These are phyloP conservation scores for Dinocampus coccinellae DNA, from an alignment of 2,888 invertebrate genomes.

Conservation along the genomic window DNA sequence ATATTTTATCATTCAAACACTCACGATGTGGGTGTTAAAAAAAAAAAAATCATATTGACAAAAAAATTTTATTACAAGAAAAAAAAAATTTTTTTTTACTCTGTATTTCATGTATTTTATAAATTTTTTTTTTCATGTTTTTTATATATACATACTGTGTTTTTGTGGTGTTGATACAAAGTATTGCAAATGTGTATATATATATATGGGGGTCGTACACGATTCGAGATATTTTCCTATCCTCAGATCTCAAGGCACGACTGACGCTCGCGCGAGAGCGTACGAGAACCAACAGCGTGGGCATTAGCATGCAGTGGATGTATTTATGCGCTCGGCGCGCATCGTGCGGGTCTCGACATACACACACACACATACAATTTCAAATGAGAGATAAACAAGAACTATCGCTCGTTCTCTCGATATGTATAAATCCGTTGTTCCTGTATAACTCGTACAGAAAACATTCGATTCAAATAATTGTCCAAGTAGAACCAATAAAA, in stretches of 20 bases:
- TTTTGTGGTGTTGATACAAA: not conserved
- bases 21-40: no score
- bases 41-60: no score
- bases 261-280: not conserved
- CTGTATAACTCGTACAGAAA: no score
- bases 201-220: not conserved
- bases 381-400: slow-evolving; percentile 1
- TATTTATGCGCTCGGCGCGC: slow-evolving; percentile 33
- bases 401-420: not conserved
- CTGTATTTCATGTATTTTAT: not conserved
- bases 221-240: slow-evolving; percentile 47
- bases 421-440: no score
- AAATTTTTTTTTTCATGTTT: not conserved
- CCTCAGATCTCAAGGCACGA: slow-evolving; percentile 48
- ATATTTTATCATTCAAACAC: no score
- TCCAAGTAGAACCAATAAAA: no score
- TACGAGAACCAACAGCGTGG: slow-evolving; percentile 19
- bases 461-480: no score
- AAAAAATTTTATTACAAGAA: no score
- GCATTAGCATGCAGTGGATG: slow-evolving; percentile 36
- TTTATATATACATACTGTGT: no score
- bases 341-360: not conserved
- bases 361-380: not conserved
- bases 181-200: not conserved
- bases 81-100: not conserved